Conservation (phyloP, 1,140 invertebrate species). For the Drosophila carrolli region DNA sequence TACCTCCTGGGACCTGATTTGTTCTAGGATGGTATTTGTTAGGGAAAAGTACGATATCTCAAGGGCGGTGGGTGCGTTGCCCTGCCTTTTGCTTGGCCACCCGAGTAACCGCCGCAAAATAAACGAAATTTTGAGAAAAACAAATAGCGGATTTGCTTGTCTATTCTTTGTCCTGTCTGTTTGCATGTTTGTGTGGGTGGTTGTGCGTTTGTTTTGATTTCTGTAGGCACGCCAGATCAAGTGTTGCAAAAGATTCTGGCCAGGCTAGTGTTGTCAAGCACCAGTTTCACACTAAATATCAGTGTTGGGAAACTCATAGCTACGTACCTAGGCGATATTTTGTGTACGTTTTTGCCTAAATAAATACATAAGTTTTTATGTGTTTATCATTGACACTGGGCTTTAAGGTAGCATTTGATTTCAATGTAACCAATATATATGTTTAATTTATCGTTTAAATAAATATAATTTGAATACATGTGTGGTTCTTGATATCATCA, state of each 20-base stretch:
- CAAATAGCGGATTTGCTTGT: conserved; percentile 1
- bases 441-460: too few species aligned
- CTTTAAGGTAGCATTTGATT: too few species aligned
- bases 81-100: conserved; percentile 34
- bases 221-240: conserved; percentile 5
- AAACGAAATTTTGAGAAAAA: conserved; percentile 21
- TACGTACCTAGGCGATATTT: background rate
- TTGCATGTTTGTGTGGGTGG: background rate
- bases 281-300: background rate
- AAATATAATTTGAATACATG: too few species aligned
- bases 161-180: background rate
- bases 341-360: too few species aligned
- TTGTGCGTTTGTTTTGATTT: conserved; percentile 29
- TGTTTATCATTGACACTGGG: too few species aligned
- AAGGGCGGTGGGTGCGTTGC: conserved; percentile 31
- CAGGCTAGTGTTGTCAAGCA: background rate
- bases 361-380: too few species aligned
- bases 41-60: conserved; percentile 18
- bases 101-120: conserved; percentile 13
- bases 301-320: background rate
- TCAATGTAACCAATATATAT: too few species aligned
- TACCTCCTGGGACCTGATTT: conserved; percentile 26
- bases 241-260: conserved; percentile 3
- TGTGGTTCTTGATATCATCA: too few species aligned
- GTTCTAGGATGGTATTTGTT: conserved; percentile 10